Conservation (phyloP, 2,797 vertebrate genomes). For the Lithobates sylvaticus region DNA sequence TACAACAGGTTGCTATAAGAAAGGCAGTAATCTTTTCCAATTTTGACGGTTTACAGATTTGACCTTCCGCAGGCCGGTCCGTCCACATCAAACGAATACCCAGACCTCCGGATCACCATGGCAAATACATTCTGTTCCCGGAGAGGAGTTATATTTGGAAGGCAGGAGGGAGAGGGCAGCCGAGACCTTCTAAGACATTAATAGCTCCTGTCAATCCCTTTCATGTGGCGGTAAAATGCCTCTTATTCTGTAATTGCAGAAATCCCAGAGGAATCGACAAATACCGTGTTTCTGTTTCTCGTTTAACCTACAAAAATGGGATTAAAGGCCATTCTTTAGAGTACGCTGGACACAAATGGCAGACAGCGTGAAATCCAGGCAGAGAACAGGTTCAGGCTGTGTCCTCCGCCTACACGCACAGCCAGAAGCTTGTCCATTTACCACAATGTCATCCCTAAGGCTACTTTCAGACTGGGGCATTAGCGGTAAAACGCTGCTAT, state of each 20-base stretch:
- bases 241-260: neutral
- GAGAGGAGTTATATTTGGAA: conserved; percentile 45
- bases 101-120: neutral
- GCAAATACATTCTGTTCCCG: conserved; percentile 44
- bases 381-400: neutral
- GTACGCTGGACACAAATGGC: conserved; percentile 2
- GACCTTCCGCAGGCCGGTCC: neutral
- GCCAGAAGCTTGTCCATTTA: neutral
- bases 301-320: conserved; percentile 6
- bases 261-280: neutral
- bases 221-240: neutral
- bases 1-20: too few species aligned
- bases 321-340: conserved; percentile 28
- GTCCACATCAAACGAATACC: neutral
- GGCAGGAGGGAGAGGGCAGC: neutral
- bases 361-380: conserved; percentile 1
- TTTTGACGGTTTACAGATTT: neutral
- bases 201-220: conserved; percentile 17
- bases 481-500: too few species aligned
- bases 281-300: neutral
- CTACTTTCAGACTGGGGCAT: too few species aligned
- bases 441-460: neutral
- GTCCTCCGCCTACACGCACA: conserved; percentile 14
- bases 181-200: conserved; percentile 19
- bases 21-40: too few species aligned